These are phyloP conservation scores for Aphelinus atriplicis DNA, from an alignment of 1,140 invertebrate species.

Conservation along the genomic window DNA sequence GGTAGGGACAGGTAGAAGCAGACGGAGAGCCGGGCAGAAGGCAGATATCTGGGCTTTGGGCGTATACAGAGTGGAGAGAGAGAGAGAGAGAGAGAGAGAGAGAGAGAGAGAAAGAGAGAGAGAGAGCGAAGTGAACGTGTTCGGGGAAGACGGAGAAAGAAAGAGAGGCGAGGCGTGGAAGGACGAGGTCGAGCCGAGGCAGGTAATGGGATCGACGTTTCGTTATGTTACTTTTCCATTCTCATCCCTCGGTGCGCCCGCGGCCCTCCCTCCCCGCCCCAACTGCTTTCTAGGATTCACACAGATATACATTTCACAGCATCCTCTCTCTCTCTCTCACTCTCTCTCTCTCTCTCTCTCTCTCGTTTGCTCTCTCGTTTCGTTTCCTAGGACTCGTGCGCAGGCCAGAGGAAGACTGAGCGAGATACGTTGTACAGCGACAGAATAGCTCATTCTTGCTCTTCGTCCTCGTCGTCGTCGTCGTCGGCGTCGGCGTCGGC, in stretches of 20 bases:
- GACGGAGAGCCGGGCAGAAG: no score
- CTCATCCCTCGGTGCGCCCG: conserved; percentile 53
- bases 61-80: not conserved
- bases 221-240: conserved; percentile 68
- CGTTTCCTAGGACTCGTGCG: conserved; percentile 34
- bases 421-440: conserved; percentile 16
- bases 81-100: not conserved
- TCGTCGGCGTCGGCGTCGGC: not conserved
- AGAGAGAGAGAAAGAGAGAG: no score
- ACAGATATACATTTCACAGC: conserved; percentile 16
- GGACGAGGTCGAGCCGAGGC: conserved; percentile 36
- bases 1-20: not conserved
- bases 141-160: conserved; percentile 30
- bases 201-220: conserved; percentile 67
- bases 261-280: conserved; percentile 16
- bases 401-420: conserved; percentile 1
- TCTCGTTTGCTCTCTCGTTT: conserved; percentile 16
- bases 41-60: not conserved
- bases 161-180: conserved; percentile 29
- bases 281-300: conserved; percentile 54
- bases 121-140: not conserved
- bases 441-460: not conserved
- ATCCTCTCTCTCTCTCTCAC: conserved; percentile 29
- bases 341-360: conserved; percentile 34
- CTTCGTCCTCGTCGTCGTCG: conserved; percentile 8